Conservation (phyloP, 2,888 invertebrate genomes). For the Amorpha juglandis region DNA sequence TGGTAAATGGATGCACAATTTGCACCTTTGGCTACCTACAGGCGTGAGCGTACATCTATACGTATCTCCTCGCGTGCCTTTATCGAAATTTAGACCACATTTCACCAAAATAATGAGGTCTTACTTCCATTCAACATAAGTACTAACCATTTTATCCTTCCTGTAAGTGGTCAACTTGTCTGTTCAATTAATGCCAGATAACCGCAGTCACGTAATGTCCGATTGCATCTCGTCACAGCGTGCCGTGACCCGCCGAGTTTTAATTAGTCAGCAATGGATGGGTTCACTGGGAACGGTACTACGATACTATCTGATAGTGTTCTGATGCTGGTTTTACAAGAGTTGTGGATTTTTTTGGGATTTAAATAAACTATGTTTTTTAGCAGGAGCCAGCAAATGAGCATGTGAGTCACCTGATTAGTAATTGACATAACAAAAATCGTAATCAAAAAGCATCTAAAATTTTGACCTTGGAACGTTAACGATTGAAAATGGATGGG, state of each 20-base stretch:
- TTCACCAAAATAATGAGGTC: too few relatives aligned
- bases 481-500: too few relatives aligned
- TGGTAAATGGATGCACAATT: too few relatives aligned
- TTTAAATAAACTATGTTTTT: background rate
- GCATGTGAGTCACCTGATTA: too few relatives aligned
- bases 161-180: conserved; percentile 42
- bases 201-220: conserved; percentile 66
- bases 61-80: too few relatives aligned
- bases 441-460: too few relatives aligned
- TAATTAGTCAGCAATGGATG: conserved; percentile 39
- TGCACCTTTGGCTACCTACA: too few relatives aligned
- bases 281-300: conserved; percentile 13
- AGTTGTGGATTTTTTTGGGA: background rate
- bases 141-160: background rate
- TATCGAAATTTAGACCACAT: too few relatives aligned
- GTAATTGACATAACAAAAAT: too few relatives aligned
- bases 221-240: conserved; percentile 72
- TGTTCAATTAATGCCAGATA: conserved; percentile 75
- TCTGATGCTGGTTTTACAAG: background rate
- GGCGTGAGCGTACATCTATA: too few relatives aligned
- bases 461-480: too few relatives aligned
- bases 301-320: background rate
- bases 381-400: too few relatives aligned
- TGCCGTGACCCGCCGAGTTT: conserved; percentile 51
- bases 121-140: background rate